Conservation (phyloP, 2,113 vertebrate genomes). For the Apaloderma vittatum region DNA sequence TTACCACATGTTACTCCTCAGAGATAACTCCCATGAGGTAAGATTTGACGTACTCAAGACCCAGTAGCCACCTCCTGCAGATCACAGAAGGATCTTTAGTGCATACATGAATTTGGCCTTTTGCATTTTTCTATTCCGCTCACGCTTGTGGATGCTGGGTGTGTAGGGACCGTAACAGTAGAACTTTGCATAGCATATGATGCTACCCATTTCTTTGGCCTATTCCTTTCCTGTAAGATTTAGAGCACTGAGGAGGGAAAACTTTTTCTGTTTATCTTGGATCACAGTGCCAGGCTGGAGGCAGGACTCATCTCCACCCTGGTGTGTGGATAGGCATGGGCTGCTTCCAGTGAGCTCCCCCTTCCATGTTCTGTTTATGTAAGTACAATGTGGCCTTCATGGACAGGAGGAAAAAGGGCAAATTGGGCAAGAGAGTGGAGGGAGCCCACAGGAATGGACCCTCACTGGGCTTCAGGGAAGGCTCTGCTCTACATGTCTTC, state of each 20-base stretch:
- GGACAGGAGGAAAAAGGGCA: not conserved
- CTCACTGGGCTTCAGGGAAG: not conserved
- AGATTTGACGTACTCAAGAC: not conserved
- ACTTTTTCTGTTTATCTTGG: not conserved
- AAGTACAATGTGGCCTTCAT: not conserved
- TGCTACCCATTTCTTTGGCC: not conserved
- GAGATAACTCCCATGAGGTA: not conserved
- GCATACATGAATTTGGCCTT: not conserved
- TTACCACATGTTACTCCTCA: not conserved
- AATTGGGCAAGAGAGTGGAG: not conserved
- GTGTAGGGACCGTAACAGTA: not conserved
- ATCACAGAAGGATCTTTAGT: not conserved
- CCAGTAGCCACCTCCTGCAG: not conserved
- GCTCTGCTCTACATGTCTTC: not conserved
- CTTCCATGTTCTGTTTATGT: accelerated
- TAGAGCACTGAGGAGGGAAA: not conserved
- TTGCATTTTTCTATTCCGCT: not conserved
- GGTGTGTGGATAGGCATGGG: not conserved
- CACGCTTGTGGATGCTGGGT: not conserved
- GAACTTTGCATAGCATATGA: not conserved
- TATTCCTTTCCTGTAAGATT: not conserved
- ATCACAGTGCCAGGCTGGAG: not conserved
- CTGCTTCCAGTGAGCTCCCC: not conserved
- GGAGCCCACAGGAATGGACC: not conserved
- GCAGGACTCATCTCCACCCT: accelerated